phyloP scores from a whole-genome alignment of 2,113 vertebrate species.

The Microtus ochrogaster region DNA sequence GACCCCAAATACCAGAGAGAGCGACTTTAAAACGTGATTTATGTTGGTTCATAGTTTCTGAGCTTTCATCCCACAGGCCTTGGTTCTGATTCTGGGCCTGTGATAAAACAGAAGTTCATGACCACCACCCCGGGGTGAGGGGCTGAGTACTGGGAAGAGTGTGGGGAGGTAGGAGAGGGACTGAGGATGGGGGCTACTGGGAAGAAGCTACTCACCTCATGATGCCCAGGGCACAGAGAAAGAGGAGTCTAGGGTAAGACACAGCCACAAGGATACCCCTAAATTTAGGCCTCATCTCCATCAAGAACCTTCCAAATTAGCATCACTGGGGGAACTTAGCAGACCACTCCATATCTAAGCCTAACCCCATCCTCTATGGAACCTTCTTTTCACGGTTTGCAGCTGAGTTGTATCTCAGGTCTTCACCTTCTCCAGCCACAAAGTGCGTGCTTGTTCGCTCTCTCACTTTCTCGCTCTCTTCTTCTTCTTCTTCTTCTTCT shows the following conservation, averaged over 20 bases:
- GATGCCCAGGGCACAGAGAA: neutral
- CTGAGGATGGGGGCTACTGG: neutral
- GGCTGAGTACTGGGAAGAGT: neutral
- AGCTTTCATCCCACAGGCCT: neutral
- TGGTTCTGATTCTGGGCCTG: neutral
- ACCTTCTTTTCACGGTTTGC: neutral
- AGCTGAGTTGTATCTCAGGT: neutral
- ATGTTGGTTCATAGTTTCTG: neutral
- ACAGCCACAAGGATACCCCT: neutral
- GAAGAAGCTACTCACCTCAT: neutral
- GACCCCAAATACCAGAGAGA: neutral
- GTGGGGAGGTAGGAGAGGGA: too few species aligned
- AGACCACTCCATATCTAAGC: neutral
- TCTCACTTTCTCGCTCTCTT: neutral
- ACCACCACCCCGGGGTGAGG: accelerated
- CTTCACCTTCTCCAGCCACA: neutral
- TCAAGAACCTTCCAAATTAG: neutral
- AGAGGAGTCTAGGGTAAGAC: neutral
- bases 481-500: neutral
- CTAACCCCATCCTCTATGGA: neutral
- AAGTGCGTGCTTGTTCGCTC: neutral
- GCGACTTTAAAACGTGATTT: neutral
- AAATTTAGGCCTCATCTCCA: neutral
- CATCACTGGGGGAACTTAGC: neutral
- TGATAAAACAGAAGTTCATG: neutral